Evolutionary conservation across 2,113 vertebrate genomes (phyloP), one percentile per base, ranked within the genome.

Genomic region (Nansenia antarctica): DNA sequence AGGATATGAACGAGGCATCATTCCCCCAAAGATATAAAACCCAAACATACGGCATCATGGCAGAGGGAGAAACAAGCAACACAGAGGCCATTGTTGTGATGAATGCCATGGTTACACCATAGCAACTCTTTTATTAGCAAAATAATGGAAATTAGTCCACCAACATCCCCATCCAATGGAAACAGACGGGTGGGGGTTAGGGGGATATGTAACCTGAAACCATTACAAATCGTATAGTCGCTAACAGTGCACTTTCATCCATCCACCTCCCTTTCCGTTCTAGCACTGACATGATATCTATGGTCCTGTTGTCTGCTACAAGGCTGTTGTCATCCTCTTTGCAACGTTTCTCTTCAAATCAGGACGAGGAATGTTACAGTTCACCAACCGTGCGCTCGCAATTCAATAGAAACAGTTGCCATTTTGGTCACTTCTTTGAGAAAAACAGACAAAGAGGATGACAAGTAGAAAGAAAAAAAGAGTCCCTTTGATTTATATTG

Each of bases 91-190:
- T 14, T 85, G 70, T 89, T 88, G 74, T 72, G 81, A 73, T 86
- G 78, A 72, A 74, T 86, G 84, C 88, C 32, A 69, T 81, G 65
- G 86, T 80, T 85, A 82, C 61, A 87, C 80, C 87, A 85, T 2
- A 78, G 82, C 89, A 90, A 45, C 84, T 74, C 65, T 90, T 91
- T 92, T 91, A 92, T 90, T 91, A 90, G 86, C 88, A 91, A 91
- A 91, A 90, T 74, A 84, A 87, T 89, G 82, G 80, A 87, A 79
- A 90, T 88, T 90, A 89, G 85, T 90, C 82, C 77, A 85, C 84
- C 82, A 84, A 82, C 62, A 76, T 86, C 86, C 86, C 84, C 87
- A 84, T 86, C 80, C 80, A 84, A 89, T 86, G 73, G 78, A 86
- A 87, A 89, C 82, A 73, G 64, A 74, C 66, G 78, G 73, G 14